Percentiles rank a stretch among this genome's conserved stretches.
Conservation (phyloP, 2,797 vertebrate species). For the Squalus acanthias region DNA sequence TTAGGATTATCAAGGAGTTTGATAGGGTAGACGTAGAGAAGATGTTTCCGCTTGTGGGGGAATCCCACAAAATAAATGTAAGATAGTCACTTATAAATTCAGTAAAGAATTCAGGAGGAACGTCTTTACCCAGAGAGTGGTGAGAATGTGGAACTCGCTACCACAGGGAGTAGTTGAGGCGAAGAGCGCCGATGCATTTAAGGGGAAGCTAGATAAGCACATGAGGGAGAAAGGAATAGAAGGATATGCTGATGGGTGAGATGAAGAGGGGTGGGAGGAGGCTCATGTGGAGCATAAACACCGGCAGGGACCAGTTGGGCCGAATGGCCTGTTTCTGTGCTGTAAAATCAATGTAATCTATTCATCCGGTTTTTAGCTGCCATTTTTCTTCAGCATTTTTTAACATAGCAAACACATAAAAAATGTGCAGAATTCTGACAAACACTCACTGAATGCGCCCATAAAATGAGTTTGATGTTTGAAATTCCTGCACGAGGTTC, state of each 20-base stretch:
- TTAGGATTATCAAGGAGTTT: not conserved
- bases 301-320: too few species aligned
- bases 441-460: not conserved
- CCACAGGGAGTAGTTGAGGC: not conserved
- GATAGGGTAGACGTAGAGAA: not conserved
- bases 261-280: not conserved
- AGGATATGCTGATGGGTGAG: not conserved
- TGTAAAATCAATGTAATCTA: not conserved
- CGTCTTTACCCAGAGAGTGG: not conserved
- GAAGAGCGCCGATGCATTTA: not conserved
- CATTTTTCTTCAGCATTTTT: not conserved
- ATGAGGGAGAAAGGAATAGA: not conserved
- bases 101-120: not conserved
- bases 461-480: not conserved
- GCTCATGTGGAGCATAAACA: not conserved
- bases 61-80: not conserved
- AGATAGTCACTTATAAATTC: not conserved
- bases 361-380: not conserved
- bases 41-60: not conserved
- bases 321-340: not conserved
- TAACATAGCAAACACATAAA: not conserved
- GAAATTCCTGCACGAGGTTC: not conserved
- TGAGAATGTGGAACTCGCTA: not conserved
- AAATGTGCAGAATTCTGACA: not conserved
- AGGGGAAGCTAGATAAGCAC: not conserved